These are phyloP conservation scores for Hybos culiciformis DNA, from an alignment of 2,888 invertebrate species.

Conservation along the genomic window DNA sequence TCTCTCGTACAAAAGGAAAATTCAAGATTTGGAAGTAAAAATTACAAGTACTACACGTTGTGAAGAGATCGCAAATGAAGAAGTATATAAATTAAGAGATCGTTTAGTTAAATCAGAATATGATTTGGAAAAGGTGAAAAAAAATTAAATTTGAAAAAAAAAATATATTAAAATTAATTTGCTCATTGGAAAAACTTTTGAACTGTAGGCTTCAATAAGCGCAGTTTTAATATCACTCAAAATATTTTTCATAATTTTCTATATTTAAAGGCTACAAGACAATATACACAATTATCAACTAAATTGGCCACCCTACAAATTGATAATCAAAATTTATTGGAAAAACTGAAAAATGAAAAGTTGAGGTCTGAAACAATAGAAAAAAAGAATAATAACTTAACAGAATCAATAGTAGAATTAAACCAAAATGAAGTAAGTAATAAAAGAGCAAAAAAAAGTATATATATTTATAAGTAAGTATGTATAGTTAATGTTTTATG, in stretches of 20 bases:
- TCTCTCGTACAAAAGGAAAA: slow-evolving; percentile 30
- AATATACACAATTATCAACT: slow-evolving; percentile 45
- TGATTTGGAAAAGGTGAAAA: slow-evolving; percentile 39
- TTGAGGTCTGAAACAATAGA: slow-evolving; percentile 39
- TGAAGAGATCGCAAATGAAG: slow-evolving; percentile 29
- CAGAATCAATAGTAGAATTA: slow-evolving; percentile 37
- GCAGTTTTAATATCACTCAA: background rate
- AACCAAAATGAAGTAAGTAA: slow-evolving; percentile 44
- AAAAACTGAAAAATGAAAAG: slow-evolving; percentile 40
- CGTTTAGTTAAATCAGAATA: slow-evolving; percentile 35
- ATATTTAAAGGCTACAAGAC: slow-evolving; percentile 31
- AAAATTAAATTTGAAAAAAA: background rate
- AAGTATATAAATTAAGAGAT: slow-evolving; percentile 35
- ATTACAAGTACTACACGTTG: slow-evolving; percentile 26
- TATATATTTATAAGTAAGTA: background rate
- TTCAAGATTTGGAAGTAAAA: slow-evolving; percentile 33
- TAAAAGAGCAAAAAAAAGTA: slow-evolving; percentile 9
- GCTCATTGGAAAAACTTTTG: background rate
- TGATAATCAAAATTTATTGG: slow-evolving; percentile 39
- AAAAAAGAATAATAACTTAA: slow-evolving; percentile 40
- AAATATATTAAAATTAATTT: background rate
- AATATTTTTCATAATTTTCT: background rate
- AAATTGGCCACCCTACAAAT: slow-evolving; percentile 42
- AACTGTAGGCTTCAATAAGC: background rate
- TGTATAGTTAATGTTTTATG: background rate